These are phyloP conservation scores for Pachycephala philippinensis DNA, from an alignment of 2,113 vertebrate species.

Conservation along the genomic window DNA sequence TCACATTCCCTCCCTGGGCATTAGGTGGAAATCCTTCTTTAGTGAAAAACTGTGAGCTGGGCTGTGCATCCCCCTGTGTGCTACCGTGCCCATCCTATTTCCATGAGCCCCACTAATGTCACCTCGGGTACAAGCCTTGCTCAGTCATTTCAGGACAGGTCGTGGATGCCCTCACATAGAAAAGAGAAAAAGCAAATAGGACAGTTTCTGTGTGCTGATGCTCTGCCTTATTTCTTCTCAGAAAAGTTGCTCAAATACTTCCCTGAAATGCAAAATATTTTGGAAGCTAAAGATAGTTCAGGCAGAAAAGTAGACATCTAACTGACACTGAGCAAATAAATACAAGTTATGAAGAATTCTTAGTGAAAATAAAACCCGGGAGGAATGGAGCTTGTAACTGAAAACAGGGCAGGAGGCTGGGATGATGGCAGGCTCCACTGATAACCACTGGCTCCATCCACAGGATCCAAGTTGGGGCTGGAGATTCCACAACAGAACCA, in stretches of 20 bases:
- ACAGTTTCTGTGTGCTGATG: background rate
- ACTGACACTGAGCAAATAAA: slow-evolving; percentile 54
- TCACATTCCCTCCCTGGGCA: background rate
- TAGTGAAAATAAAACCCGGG: slow-evolving; percentile 13
- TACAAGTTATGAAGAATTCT: slow-evolving; percentile 41
- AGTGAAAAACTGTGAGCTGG: background rate
- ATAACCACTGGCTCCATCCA: background rate
- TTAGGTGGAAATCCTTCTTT: background rate
- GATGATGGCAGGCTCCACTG: background rate
- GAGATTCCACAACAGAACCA: background rate
- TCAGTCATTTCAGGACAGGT: background rate
- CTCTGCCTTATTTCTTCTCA: slow-evolving; percentile 1
- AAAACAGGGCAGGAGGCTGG: background rate
- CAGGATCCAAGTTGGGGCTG: background rate
- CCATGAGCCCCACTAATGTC: background rate
- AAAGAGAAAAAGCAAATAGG: background rate
- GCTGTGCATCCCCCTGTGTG: background rate
- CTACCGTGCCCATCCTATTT: background rate
- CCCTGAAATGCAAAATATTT: slow-evolving; percentile 50
- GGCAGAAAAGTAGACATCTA: slow-evolving; percentile 38
- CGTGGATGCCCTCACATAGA: fast-evolving
- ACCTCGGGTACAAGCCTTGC: fast-evolving
- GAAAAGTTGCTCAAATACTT: background rate
- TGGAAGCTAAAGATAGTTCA: slow-evolving; percentile 58
- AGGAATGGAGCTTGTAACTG: background rate